Percentiles rank a stretch among this genome's conserved stretches.
These are phyloP conservation scores for Phylloscopus trochiloides DNA, from an alignment of 2,113 vertebrate species.

Conservation along the genomic window DNA sequence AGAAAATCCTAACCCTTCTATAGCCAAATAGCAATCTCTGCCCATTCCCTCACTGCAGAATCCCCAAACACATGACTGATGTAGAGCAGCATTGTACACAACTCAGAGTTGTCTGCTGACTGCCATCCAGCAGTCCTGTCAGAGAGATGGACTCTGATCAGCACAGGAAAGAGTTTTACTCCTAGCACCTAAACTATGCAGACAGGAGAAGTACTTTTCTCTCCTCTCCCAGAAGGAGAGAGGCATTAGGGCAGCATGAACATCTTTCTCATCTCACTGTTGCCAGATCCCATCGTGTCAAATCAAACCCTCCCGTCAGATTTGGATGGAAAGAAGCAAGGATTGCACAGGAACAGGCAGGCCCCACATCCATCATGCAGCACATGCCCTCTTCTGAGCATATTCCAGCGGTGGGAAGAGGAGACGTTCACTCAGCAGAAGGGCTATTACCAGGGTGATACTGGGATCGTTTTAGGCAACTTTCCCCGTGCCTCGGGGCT, in stretches of 20 bases:
- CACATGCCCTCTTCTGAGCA: neutral
- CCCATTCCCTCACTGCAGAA: neutral
- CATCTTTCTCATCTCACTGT: neutral
- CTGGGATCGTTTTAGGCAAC: fast-evolving
- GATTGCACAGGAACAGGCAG: neutral
- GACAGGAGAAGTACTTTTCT: neutral
- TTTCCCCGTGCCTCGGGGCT: neutral
- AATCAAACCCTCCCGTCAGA: neutral
- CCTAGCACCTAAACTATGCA: neutral
- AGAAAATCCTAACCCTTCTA: neutral
- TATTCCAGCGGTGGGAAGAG: fast-evolving
- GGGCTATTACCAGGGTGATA: too few relatives aligned
- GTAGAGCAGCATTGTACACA: neutral
- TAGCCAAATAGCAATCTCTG: neutral
- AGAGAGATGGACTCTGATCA: neutral
- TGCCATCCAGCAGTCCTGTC: neutral
- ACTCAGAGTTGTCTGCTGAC: neutral
- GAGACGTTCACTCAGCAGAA: neutral
- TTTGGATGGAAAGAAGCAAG: neutral
- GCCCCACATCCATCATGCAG: neutral
- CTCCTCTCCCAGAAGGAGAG: neutral
- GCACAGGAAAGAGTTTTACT: neutral
- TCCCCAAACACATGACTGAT: neutral
- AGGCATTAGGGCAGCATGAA: neutral
- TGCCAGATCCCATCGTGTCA: neutral